Percentiles rank a stretch among this genome's conserved stretches.
Conservation (phyloP, 2,888 invertebrate species). For the Agriopis marginaria region DNA sequence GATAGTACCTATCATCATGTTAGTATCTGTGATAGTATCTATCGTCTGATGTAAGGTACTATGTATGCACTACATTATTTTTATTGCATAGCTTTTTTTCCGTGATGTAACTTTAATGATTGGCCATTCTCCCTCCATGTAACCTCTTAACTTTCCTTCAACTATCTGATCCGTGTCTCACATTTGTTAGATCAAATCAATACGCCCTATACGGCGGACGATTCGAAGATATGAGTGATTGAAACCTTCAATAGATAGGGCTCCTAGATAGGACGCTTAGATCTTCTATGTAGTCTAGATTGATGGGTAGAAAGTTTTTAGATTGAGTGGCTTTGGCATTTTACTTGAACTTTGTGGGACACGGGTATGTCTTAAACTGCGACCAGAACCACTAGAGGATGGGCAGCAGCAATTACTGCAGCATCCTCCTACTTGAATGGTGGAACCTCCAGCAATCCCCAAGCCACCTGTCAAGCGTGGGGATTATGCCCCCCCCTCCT, state of each 20-base stretch:
- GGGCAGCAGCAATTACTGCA: no score
- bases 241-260: slow-evolving; percentile 8
- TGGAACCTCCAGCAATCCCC: no score
- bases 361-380: no score
- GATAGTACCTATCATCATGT: no score
- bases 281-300: neutral
- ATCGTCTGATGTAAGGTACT: no score
- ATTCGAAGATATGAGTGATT: slow-evolving; percentile 18
- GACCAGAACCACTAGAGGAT: no score
- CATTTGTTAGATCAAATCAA: slow-evolving; percentile 45
- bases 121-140: slow-evolving; percentile 13
- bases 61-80: neutral
- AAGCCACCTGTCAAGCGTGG: no score
- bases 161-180: slow-evolving; percentile 41
- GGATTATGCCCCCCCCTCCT: no score
- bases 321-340: no score
- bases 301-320: neutral
- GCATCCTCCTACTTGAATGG: no score
- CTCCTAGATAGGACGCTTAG: slow-evolving; percentile 7
- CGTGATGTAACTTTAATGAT: neutral
- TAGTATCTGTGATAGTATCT: no score
- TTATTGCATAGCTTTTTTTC: neutral
- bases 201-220: slow-evolving; percentile 25
- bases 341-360: no score
- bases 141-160: slow-evolving; percentile 20